Percentiles rank a stretch among this genome's conserved stretches.
Conservation (phyloP, 1,140 invertebrate genomes). For the Himalopsyche phryganea region DNA sequence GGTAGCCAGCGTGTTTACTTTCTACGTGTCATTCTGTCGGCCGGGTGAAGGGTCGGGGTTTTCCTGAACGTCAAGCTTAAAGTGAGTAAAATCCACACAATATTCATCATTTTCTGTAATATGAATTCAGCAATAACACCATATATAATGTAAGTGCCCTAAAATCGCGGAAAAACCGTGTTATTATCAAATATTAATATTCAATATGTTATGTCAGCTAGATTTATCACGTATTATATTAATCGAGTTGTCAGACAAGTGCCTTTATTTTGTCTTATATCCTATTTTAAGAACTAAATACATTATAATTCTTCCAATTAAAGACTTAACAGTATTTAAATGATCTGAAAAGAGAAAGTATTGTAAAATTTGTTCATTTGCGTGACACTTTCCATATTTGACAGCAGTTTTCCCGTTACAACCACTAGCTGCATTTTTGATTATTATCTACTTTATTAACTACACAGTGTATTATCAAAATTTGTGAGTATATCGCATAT, state of each 20-base stretch:
- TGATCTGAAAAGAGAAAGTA: no score
- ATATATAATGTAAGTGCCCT: neutral
- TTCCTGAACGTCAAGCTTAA: conserved; percentile 5
- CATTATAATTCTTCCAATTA: no score
- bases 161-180: neutral
- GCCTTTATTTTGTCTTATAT: no score
- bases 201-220: conserved; percentile 13
- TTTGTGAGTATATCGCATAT: no score
- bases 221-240: neutral
- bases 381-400: no score
- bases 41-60: conserved; percentile 7
- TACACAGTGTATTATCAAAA: no score
- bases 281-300: no score
- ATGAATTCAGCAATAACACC: neutral
- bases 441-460: neutral
- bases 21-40: conserved; percentile 25
- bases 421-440: neutral
- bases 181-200: conserved; percentile 3
- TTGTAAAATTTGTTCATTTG: no score
- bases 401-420: no score
- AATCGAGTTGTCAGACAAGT: no score
- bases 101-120: neutral
- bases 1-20: conserved; percentile 23
- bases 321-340: no score
- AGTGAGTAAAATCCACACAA: conserved; percentile 9